Percentiles rank a stretch among this genome's conserved stretches.
These are phyloP conservation scores for Parauchenoglanis punctatus DNA, from an alignment of 2,797 vertebrate species.

Conservation along the genomic window DNA sequence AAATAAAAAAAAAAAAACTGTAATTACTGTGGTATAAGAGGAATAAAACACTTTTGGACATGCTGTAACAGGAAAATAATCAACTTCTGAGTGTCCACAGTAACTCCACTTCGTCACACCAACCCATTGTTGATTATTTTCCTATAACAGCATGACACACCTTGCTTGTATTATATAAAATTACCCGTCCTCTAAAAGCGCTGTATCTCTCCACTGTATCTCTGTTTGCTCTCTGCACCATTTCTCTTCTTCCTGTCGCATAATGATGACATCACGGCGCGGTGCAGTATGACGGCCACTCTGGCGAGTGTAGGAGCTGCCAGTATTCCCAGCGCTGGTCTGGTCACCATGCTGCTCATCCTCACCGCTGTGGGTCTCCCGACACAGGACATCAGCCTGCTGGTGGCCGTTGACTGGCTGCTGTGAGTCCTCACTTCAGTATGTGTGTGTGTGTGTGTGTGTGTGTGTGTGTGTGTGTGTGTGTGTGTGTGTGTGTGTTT, in stretches of 20 bases:
- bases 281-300: conserved; percentile 81
- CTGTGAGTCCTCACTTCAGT: conserved; percentile 69
- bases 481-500: conserved; percentile 4
- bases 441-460: conserved; percentile 3
- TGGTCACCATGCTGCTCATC: conserved; percentile 86
- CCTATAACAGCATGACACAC: not conserved
- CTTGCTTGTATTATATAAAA: not conserved
- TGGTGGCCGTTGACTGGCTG: conserved; percentile 85
- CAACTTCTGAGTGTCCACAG: not conserved
- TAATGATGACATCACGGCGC: conserved; percentile 3
- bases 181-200: not conserved
- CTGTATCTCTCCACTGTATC: too few relatives aligned
- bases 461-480: conserved; percentile 22
- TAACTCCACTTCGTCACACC: not conserved
- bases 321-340: conserved; percentile 85
- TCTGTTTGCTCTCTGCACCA: not conserved
- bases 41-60: not conserved
- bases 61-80: not conserved
- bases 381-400: conserved; percentile 80
- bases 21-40: not conserved
- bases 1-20: not conserved
- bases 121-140: not conserved
- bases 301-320: conserved; percentile 85
- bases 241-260: not conserved
- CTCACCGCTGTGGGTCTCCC: conserved; percentile 80